A percentile compares a stretch with the other conserved stretches of the same genome.
Evolutionary conservation across 2,888 invertebrate genomes (phyloP).

Genomic region (Mactromeris polynyma): DNA sequence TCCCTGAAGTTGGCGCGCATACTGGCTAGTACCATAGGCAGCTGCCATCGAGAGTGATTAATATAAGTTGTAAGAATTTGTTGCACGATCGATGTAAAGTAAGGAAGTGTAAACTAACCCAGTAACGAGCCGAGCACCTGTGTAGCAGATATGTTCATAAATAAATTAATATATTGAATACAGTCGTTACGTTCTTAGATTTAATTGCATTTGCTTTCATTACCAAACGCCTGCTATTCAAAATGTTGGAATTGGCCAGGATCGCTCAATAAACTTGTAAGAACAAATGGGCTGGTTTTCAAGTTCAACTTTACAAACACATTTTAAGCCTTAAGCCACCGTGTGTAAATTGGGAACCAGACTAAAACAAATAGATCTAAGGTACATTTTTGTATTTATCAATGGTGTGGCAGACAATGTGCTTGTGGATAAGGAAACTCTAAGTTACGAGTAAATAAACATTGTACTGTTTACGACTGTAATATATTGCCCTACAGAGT

Average conservation of each 20-base stretch:
- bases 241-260: background rate
- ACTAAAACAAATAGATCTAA: background rate
- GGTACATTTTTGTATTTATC: conserved; percentile 25
- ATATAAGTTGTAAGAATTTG: too few species aligned
- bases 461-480: conserved; percentile 29
- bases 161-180: background rate
- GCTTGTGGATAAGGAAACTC: background rate
- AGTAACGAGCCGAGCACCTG: too few species aligned
- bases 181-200: background rate
- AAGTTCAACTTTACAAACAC: background rate
- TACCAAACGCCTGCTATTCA: background rate
- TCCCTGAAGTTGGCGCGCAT: too few species aligned
- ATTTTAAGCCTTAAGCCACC: background rate
- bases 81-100: too few species aligned
- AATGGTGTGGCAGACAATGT: conserved; percentile 30
- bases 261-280: background rate
- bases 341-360: background rate
- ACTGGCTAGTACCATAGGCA: too few species aligned
- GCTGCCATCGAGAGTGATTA: too few species aligned
- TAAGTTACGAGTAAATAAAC: conserved; percentile 31
- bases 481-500: conserved; percentile 9
- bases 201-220: background rate
- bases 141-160: background rate
- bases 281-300: background rate
- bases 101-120: too few species aligned